Evolutionary conservation across 2,888 invertebrate species (phyloP).

Genomic region (Campoplex nolae): DNA sequence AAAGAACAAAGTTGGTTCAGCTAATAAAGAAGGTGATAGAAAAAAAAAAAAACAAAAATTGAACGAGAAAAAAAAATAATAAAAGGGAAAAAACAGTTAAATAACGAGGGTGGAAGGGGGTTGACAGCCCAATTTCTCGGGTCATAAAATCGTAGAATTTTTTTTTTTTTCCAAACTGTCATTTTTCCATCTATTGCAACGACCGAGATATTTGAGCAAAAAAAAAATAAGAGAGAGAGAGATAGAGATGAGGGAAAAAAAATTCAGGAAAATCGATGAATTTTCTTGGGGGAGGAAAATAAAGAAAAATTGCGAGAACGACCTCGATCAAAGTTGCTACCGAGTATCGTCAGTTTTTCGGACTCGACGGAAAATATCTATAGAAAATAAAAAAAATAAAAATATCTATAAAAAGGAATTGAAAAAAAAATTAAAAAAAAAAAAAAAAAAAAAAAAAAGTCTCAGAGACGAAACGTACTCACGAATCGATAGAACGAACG

Average conservation of each 20-base stretch:
- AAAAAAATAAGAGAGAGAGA: not conserved
- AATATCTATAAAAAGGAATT: not conserved
- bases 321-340: not conserved
- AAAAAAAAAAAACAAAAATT: too few relatives aligned
- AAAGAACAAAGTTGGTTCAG: not conserved
- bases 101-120: not conserved
- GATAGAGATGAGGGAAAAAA: not conserved
- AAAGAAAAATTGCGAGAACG: not conserved
- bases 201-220: not conserved
- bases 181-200: not conserved
- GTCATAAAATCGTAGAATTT: not conserved
- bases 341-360: not conserved
- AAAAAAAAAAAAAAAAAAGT: not conserved
- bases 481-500: slow-evolving; percentile 24
- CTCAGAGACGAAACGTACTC: not conserved
- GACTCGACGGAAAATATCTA: not conserved
- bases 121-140: not conserved
- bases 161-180: not conserved
- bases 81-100: not conserved
- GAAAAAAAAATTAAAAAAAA: not conserved
- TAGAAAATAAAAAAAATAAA: not conserved
- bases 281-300: not conserved
- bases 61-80: not conserved
- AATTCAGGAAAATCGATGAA: not conserved
- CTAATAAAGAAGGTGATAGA: too few relatives aligned